Base-by-base conservation (phyloP, 2,797 vertebrate genomes). In the Protosalanx chinensis region DNA sequence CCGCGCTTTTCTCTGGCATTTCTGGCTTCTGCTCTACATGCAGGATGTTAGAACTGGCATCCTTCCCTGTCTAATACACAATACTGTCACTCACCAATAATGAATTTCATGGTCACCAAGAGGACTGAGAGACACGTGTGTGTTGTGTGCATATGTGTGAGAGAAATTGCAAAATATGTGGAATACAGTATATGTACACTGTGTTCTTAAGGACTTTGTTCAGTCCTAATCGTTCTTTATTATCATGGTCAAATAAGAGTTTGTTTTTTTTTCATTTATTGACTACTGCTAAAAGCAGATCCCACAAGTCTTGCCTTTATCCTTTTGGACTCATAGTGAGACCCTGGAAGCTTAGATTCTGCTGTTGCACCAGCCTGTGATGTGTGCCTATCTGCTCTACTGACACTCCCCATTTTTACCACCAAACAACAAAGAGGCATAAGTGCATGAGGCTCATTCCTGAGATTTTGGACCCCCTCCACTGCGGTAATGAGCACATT, bases 1-100 rank as follows among this genome's bases (percentile, higher is more conserved):
- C 13, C 68, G 46, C 72, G 72, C 72, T 69, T 74, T 58, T 64
- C 64, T 71, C 61, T 33, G 51, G 46, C 51, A 79, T 67, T 77
- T 46, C 41, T 46, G 41, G 80, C 83, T 72, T 72, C 75, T 68
- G 67, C 77, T 77, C 73, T 60, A 79, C 76, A 79, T 84, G 77
- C 85, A 81, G n/a, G n/a, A 82, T 85, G 84, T 87, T 86, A 91
- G 89, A 88, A 88, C 93, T 86, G 76, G 79, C 85, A 74, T 84
- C 83, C 51, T 80, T 73, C 70, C 66, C 66, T 76, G 82, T 87
- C 88, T 81, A 82, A 79, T 81, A 86, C 82, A 81, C 74, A 65
- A 86, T 81, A 73, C 80, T 85, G 83, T 87, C 84, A 89, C 88
- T 46, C 23, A 27, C 23, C 12, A 82, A 82, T 87, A 88, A 88